These are phyloP conservation scores for Drosophila lowei DNA, from an alignment of 1,140 invertebrate genomes.

Conservation along the genomic window DNA sequence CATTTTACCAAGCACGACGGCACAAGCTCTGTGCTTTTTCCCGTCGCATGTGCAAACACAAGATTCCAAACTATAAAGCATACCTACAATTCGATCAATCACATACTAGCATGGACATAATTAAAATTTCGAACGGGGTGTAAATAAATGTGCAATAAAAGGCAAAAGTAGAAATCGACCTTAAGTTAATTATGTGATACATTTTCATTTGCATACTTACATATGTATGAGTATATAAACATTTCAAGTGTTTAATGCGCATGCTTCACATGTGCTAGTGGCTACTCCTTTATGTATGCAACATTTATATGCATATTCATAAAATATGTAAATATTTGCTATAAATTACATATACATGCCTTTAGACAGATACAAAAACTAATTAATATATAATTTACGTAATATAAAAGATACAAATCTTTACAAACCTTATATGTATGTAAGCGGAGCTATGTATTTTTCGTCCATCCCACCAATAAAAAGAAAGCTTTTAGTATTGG, in stretches of 20 bases:
- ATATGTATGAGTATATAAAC: neutral
- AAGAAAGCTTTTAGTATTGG: too few relatives aligned
- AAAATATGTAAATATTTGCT: too few relatives aligned
- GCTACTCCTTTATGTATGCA: neutral
- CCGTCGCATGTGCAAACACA: slow-evolving; percentile 15
- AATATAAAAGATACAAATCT: too few relatives aligned
- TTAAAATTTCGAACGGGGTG: neutral
- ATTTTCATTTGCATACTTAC: slow-evolving; percentile 2
- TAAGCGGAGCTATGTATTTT: too few relatives aligned
- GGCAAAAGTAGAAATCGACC: neutral
- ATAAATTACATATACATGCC: neutral
- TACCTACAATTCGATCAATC: neutral
- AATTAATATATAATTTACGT: too few relatives aligned
- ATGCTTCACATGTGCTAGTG: too few relatives aligned
- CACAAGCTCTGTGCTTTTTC: slow-evolving; percentile 26
- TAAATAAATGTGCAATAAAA: neutral
- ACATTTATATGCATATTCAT: neutral
- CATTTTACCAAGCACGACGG: slow-evolving; percentile 41
- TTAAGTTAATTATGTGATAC: neutral
- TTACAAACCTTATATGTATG: too few relatives aligned
- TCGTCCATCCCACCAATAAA: too few relatives aligned
- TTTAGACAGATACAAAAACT: neutral
- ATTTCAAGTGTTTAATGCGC: neutral
- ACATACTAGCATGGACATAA: slow-evolving; percentile 20
- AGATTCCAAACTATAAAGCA: too few relatives aligned